Percentiles rank a stretch among this genome's conserved stretches.
Conservation (phyloP, 2,797 vertebrate genomes). For the Epinephelus awoara region DNA sequence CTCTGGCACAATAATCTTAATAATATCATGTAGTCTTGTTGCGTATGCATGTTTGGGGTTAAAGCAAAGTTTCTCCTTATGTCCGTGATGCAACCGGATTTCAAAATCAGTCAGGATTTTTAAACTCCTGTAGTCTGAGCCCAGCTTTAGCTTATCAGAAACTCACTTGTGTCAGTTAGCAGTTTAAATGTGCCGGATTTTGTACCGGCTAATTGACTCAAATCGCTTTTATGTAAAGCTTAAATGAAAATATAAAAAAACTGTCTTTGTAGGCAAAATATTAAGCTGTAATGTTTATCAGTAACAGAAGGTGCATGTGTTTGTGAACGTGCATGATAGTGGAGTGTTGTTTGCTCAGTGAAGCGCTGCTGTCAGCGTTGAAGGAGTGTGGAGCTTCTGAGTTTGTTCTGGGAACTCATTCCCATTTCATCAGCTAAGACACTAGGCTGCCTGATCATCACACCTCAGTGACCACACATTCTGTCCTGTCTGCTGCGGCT, state of each 20-base stretch:
- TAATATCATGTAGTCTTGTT: too few species aligned
- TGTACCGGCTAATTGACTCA: background rate
- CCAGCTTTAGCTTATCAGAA: background rate
- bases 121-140: conserved; percentile 5
- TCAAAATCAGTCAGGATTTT: background rate
- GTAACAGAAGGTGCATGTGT: conserved; percentile 7
- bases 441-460: conserved; percentile 58
- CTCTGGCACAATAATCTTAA: too few species aligned
- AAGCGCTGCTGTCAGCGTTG: conserved; percentile 34
- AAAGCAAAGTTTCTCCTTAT: background rate
- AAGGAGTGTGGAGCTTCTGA: conserved; percentile 26
- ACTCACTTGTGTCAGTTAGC: background rate
- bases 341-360: conserved; percentile 51
- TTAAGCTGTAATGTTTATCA: conserved; percentile 33
- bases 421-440: conserved; percentile 58
- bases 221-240: conserved; percentile 11
- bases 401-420: conserved; percentile 55
- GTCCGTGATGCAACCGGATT: background rate
- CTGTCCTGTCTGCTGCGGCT: conserved; percentile 46
- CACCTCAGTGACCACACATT: conserved; percentile 70
- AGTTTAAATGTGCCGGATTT: conserved; percentile 10
- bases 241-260: conserved; percentile 6
- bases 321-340: conserved; percentile 13
- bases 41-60: background rate
- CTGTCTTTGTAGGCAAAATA: conserved; percentile 29